Evolutionary conservation across 2,797 vertebrate genomes (phyloP), one percentile per base, ranked within the genome.

Genomic region (Gallinago solitaria): DNA sequence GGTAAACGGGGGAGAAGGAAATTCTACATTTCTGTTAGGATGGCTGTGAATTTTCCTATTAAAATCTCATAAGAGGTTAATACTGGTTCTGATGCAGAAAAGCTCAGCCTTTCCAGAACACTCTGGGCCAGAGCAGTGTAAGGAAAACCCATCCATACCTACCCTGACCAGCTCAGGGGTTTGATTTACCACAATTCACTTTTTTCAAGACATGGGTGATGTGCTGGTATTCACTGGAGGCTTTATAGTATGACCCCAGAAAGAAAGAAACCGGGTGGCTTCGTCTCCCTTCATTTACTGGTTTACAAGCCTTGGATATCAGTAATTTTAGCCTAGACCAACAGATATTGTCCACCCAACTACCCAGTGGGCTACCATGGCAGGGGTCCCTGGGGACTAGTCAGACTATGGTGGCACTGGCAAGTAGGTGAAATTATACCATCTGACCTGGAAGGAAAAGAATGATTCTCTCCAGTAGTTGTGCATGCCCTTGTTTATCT

Each of bases 1-100:
- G 99, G 99, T 99, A 75, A 95, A 60, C 0, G 1, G 0, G 5
- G 16, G 7, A 80, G 71, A 59, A 56, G 11, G 21, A 57, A 86
- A 23, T 64, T 43, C 8, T 74, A 63, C 1, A 43, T 30, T 90
- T 76, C 24, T 71, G 11, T 54, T 64, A 64, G 48, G 8, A n/a
- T 51, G 39, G 6, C 8, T 32, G 30, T 48, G 6, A 33, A 3
- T 74, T 89, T 83, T 68, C 48, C 33, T 61, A 16, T 15, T 74
- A 57, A 90, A 79, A 76, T 47, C 21, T 64, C 25, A 41, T 14
- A 47, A 78, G 8, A 63, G n/a, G 35, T 9, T 59, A 21, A 30
- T 68, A 24, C 0, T 41, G 1, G 8, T 33, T 87, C 54, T 87
- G 50, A 47, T 54, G 33, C 17, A 74, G 85, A 78, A 90, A 73